Evolutionary conservation across 2,113 vertebrate genomes (phyloP), one percentile per base, ranked within the genome.

Genomic region (Calyptommatus sinebrachiatus): DNA sequence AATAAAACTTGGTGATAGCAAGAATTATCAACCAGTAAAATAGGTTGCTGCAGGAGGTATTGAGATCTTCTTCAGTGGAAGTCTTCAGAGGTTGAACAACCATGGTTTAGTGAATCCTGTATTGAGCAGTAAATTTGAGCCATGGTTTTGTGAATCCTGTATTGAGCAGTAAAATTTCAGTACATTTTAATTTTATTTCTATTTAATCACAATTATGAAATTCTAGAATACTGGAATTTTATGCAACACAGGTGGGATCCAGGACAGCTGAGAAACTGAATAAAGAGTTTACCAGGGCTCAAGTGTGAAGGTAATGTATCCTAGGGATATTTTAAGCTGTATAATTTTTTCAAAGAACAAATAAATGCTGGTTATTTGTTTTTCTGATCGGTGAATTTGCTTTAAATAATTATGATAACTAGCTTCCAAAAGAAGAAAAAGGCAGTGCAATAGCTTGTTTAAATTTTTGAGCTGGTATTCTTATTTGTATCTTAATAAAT

Each of bases 401-500:
- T 71, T 8, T 53, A 1, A 71, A 22, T 74, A 60, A 60, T 48
- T 62, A 9, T 78, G 45, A 82, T 82, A 57, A 65, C 0, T 31
- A 20, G 7, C 2, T 82, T 82, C 1, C 79, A 88, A 88, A 53
- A 81, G 22, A 66, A 24, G 29, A 65, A 62, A 41, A 41, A 41
- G 5, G 22, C 79, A 76, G 80, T 79, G 2, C 65, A 24, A 3
- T 85, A 20, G 28, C 88, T 61, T 18, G 16, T 74, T 71, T 87
- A 84, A 65, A 84, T 2, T 7, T 65, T 81, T 80, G 84, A 81
- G 67, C 7, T 70, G 41, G 29, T 68, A 20, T 77, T 87, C 78
- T 75, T 85, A 81, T 83, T 48, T 67, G 74, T 76, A 83, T 86
- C 89, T 84, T 57, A 50, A 0, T 41, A 41, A 20, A 46, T 81